phyloP scores from a whole-genome alignment of 2,797 vertebrate species.

The Perodicticus potto region DNA sequence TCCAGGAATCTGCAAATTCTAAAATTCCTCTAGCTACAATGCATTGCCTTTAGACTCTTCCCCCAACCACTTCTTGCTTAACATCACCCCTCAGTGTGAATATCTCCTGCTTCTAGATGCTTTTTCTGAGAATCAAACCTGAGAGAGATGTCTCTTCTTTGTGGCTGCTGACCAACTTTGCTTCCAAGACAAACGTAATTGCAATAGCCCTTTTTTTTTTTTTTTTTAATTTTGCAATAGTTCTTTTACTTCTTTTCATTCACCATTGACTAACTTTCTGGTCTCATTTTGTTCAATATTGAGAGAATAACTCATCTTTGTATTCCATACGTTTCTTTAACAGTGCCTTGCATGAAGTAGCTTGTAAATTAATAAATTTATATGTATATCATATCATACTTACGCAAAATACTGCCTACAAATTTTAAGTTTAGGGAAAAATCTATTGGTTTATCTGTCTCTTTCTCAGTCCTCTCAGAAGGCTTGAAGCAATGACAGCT shows the following conservation, averaged over 20 bases:
- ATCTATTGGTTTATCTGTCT: not conserved
- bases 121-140: not conserved
- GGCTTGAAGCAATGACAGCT: not conserved
- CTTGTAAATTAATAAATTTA: not conserved
- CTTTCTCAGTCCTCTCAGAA: not conserved
- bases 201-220: not conserved
- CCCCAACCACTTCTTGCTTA: not conserved
- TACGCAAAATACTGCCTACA: not conserved
- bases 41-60: not conserved
- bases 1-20: conserved; percentile 26
- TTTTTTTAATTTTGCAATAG: not conserved
- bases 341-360: not conserved
- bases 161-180: not conserved
- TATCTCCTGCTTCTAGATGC: not conserved
- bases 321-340: not conserved
- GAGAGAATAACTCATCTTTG: conserved; percentile 8
- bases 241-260: not conserved
- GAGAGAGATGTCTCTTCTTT: not conserved
- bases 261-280: not conserved
- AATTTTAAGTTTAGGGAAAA: conserved; percentile 18
- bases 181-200: not conserved
- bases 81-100: not conserved
- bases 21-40: not conserved
- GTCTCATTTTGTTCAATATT: not conserved
- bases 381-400: not conserved